A percentile compares a stretch with the other conserved stretches of the same genome.
Evolutionary conservation across 1,140 invertebrate genomes (phyloP).

Genomic region (Anthonomus grandis): DNA sequence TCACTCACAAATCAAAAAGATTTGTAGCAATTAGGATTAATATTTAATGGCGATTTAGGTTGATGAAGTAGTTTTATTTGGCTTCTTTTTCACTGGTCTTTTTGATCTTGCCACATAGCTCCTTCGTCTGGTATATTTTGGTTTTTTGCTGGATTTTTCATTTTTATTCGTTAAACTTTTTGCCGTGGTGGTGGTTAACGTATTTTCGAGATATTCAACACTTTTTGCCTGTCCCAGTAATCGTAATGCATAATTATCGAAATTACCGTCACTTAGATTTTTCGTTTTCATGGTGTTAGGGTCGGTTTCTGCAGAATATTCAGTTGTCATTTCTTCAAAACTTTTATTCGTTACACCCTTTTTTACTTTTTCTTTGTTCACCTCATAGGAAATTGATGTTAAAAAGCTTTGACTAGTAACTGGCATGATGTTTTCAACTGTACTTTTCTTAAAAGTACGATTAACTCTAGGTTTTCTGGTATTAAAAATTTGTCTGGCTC

Average conservation of each 20-base stretch:
- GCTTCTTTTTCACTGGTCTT: constrained; percentile 18
- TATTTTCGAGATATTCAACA: constrained; percentile 32
- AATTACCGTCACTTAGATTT: not conserved
- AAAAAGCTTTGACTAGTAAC: constrained; percentile 46
- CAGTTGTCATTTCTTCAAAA: not conserved
- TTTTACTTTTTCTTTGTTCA: constrained; percentile 36
- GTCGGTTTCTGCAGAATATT: not conserved
- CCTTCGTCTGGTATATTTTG: constrained; percentile 30
- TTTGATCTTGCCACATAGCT: constrained; percentile 23
- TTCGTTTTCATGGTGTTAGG: not conserved
- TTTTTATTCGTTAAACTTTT: constrained; percentile 13
- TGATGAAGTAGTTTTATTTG: too few species aligned
- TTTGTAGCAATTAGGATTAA: too few species aligned
- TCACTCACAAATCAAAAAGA: too few species aligned
- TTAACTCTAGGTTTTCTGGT: not conserved
- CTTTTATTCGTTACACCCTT: constrained; percentile 4
- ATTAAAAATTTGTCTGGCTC: not conserved
- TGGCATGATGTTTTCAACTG: constrained; percentile 14
- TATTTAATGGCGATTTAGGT: too few species aligned
- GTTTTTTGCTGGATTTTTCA: constrained; percentile 23
- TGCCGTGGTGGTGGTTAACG: not conserved
- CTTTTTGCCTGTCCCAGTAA: constrained; percentile 43
- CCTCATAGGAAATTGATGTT: constrained; percentile 48
- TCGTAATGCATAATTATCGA: constrained; percentile 31
- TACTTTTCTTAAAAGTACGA: constrained; percentile 3